These are phyloP conservation scores for Etheostoma cragini DNA, from an alignment of 2,113 vertebrate species.

Conservation along the genomic window DNA sequence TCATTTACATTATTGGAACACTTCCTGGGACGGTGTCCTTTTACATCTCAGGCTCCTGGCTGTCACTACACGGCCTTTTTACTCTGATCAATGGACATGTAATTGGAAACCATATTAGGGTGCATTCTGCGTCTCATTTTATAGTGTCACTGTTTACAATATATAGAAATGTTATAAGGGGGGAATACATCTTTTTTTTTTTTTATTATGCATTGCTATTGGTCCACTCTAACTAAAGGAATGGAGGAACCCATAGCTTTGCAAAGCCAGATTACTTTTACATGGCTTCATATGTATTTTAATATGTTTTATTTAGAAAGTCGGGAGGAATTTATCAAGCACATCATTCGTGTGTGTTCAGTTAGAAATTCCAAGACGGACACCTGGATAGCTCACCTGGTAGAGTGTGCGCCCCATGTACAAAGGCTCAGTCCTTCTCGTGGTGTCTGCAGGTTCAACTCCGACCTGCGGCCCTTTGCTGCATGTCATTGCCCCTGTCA, in stretches of 20 bases:
- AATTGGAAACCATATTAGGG: conserved; percentile 54
- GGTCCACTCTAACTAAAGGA: background rate
- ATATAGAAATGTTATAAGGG: conserved; percentile 5
- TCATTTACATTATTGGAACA: conserved; percentile 52
- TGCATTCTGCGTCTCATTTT: background rate
- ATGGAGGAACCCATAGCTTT: background rate
- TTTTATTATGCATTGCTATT: background rate
- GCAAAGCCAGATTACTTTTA: background rate
- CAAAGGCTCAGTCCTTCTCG: no score
- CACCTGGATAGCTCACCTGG: no score
- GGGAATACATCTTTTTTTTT: background rate
- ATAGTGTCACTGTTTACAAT: background rate
- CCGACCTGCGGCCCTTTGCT: no score
- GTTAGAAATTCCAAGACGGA: background rate
- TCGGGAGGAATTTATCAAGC: background rate
- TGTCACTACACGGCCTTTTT: conserved; percentile 55
- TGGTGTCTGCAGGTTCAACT: no score
- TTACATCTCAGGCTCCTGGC: conserved; percentile 50
- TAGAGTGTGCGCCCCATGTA: no score
- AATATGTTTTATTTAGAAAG: background rate
- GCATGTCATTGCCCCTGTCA: no score
- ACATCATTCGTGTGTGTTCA: background rate
- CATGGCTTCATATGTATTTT: background rate
- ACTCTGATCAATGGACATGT: conserved; percentile 43
- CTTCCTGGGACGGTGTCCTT: conserved; percentile 54